A percentile compares a stretch with the other conserved stretches of the same genome.
phyloP scores from a whole-genome alignment of 1,140 invertebrate genomes.

The Nymphalis io region DNA sequence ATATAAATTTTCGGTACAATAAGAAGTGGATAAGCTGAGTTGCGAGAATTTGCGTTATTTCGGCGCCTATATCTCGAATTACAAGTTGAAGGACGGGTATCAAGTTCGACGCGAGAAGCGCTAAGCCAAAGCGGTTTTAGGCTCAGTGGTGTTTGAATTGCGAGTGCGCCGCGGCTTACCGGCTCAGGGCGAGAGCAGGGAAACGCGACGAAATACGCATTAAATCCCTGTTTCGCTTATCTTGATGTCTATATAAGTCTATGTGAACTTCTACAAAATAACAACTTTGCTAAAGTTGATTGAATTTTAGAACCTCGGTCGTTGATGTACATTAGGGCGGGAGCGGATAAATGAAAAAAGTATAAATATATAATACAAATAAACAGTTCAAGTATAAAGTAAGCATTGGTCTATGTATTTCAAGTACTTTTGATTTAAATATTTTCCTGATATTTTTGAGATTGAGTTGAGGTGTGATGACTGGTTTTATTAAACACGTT shows the following conservation, averaged over 20 bases:
- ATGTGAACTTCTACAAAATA: slow-evolving; percentile 38
- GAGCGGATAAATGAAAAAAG: slow-evolving; percentile 4
- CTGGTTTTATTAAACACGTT: too few relatives aligned
- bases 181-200: slow-evolving; percentile 52
- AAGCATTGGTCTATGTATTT: too few relatives aligned
- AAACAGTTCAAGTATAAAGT: not conserved
- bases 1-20: not conserved
- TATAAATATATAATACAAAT: not conserved
- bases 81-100: slow-evolving; percentile 74
- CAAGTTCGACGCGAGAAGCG: slow-evolving; percentile 66
- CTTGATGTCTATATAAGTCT: slow-evolving; percentile 48
- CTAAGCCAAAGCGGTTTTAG: slow-evolving; percentile 70
- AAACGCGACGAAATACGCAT: slow-evolving; percentile 68
- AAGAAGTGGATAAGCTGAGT: slow-evolving; percentile 38
- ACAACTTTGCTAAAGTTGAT: slow-evolving; percentile 44
- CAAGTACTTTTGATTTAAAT: too few relatives aligned
- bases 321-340: slow-evolving; percentile 2
- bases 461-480: too few relatives aligned
- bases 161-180: slow-evolving; percentile 65
- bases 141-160: slow-evolving; percentile 66
- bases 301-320: slow-evolving; percentile 27
- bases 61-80: slow-evolving; percentile 71
- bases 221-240: slow-evolving; percentile 71
- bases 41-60: slow-evolving; percentile 76
- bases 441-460: too few relatives aligned